A percentile compares a stretch with the other conserved stretches of the same genome.
These are phyloP conservation scores for Telenomus remus DNA, from an alignment of 1,140 invertebrate genomes.

Conservation along the genomic window DNA sequence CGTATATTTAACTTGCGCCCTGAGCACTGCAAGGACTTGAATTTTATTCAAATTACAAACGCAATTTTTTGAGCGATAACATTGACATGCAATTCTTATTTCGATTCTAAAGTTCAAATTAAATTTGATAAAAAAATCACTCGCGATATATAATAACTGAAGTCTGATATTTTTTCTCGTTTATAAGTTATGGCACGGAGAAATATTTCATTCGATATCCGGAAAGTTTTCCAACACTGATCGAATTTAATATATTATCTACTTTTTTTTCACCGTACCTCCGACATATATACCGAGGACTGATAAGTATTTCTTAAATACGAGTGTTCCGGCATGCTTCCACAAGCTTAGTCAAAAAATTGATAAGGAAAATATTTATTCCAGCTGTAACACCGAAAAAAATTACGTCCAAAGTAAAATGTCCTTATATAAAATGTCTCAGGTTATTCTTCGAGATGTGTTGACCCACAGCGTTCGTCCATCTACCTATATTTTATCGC, in stretches of 20 bases:
- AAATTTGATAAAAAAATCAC: no score
- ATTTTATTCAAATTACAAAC: no score
- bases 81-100: no score
- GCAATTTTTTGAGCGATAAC: no score
- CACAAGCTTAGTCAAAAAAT: not conserved
- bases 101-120: no score
- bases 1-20: slow-evolving; percentile 3
- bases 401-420: no score
- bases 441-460: no score
- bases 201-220: slow-evolving; percentile 2
- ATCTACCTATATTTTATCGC: no score
- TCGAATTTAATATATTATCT: slow-evolving; percentile 12
- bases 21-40: not conserved
- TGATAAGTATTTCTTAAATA: slow-evolving; percentile 11
- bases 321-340: not conserved
- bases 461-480: no score
- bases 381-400: not conserved
- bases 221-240: slow-evolving; percentile 9
- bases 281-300: slow-evolving; percentile 13
- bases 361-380: not conserved
- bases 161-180: no score
- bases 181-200: not conserved
- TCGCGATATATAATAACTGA: no score
- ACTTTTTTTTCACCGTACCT: slow-evolving; percentile 5
- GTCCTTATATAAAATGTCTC: no score